A percentile compares a stretch with the other conserved stretches of the same genome.
Evolutionary conservation across 2,888 invertebrate species (phyloP).

Genomic region (Trypoxylon attenuatum): DNA sequence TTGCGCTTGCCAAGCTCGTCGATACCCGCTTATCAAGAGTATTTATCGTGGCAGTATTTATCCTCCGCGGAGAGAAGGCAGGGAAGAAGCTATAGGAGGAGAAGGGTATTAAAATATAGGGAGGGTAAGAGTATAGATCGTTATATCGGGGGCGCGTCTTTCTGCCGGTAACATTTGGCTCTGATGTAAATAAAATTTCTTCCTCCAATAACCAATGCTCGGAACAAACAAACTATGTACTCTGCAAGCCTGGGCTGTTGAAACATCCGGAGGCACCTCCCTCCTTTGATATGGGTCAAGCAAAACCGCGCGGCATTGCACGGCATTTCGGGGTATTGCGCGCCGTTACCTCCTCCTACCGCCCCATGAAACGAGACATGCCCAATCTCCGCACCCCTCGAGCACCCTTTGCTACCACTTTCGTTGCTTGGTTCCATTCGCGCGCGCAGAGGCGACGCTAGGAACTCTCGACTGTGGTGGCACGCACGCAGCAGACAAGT

Average conservation of each 20-base stretch:
- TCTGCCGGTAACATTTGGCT: conserved; percentile 27
- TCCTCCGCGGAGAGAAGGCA: not conserved
- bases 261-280: conserved; percentile 31
- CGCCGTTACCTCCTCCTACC: conserved; percentile 1
- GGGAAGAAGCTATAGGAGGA: not conserved
- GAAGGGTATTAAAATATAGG: no score
- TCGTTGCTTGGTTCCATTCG: not conserved
- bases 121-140: not conserved
- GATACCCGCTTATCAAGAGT: not conserved
- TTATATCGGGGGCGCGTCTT: conserved; percentile 30
- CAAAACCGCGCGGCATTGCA: conserved; percentile 49
- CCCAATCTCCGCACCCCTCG: not conserved
- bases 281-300: conserved; percentile 52
- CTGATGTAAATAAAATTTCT: conserved; percentile 47
- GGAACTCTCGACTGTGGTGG: no score
- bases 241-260: conserved; percentile 32
- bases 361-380: no score
- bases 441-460: no score
- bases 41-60: not conserved
- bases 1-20: no score
- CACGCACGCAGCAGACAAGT: not conserved
- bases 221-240: conserved; percentile 54
- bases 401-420: not conserved
- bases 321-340: conserved; percentile 19
- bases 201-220: conserved; percentile 38